A percentile compares a stretch with the other conserved stretches of the same genome.
These are phyloP conservation scores for Mobula hypostoma DNA, from an alignment of 2,113 vertebrate species.

Conservation along the genomic window DNA sequence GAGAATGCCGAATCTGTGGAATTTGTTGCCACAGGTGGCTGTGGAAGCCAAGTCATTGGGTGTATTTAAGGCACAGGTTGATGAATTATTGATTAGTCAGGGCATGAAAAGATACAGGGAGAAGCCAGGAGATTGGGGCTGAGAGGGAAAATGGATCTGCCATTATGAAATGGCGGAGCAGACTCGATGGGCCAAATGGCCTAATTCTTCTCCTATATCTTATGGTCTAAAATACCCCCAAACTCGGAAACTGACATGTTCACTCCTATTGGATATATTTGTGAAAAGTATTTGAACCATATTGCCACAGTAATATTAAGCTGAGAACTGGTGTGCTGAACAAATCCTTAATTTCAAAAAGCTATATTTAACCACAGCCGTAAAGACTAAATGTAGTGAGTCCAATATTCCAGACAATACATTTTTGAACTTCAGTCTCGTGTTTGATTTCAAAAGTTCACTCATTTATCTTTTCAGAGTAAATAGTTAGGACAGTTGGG, in stretches of 20 bases:
- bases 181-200: no score
- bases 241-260: neutral
- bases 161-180: no score
- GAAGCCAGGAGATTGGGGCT: no score
- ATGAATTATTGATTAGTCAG: no score
- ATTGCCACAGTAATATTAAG: neutral
- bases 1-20: no score
- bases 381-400: neutral
- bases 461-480: slow-evolving; percentile 17
- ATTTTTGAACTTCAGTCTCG: neutral
- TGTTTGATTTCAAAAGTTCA: neutral
- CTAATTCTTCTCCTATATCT: no score
- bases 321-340: neutral
- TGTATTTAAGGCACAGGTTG: no score
- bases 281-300: neutral
- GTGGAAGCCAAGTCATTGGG: no score
- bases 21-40: no score
- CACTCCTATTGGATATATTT: neutral
- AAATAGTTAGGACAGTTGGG: neutral
- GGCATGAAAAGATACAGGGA: no score
- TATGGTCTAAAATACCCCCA: no score
- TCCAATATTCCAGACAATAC: neutral
- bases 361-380: neutral
- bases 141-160: no score
- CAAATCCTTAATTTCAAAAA: neutral